Base-by-base conservation (phyloP, 2,888 invertebrate species). In the Acrocyrtus sp. region DNA sequence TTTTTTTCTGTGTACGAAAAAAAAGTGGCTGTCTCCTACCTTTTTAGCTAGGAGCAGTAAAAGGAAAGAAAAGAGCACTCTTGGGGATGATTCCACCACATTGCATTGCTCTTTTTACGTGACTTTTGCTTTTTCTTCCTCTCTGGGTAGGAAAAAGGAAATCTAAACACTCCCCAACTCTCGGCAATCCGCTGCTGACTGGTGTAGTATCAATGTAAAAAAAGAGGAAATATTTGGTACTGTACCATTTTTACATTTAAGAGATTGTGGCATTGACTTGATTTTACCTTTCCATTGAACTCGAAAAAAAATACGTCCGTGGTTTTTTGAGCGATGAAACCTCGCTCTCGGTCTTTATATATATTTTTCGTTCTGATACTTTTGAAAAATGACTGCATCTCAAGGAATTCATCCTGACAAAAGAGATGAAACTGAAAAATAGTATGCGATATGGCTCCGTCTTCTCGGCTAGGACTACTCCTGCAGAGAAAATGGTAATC, bases 221-320 rank as follows among this genome's bases (percentile, higher is more conserved):
- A n/a, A n/a, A n/a, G n/a, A n/a, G n/a, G n/a, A n/a, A n/a, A n/a
- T n/a, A n/a, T n/a, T n/a, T n/a, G n/a, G n/a, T n/a, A n/a, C n/a
- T n/a, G n/a, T n/a, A n/a, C n/a, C n/a, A n/a, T n/a, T n/a, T 24
- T 24, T 56, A 22, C 15, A 34, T n/a, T 39, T 39, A 39, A 34
- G 24, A 24, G 24, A 41, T 34, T 68, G 48, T 58, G 67, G 67
- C 67, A 67, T 58, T 67, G 67, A 67, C 60, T 58, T 68, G 53
- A 50, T 60, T 68, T 68, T 68, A 68, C 68, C 68, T 68, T 60
- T 68, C 51, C 45, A 68, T 60, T 68, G 68, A 68, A 68, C 68
- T 68, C 68, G 39, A 60, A 60, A 68, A 27, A 39, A 57, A 50
- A 39, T n/a, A n/a, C n/a, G n/a, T n/a, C n/a, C 22, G 26, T 43